Evolutionary conservation across 2,888 invertebrate genomes (phyloP).

Genomic region (Thecophora atra): DNA sequence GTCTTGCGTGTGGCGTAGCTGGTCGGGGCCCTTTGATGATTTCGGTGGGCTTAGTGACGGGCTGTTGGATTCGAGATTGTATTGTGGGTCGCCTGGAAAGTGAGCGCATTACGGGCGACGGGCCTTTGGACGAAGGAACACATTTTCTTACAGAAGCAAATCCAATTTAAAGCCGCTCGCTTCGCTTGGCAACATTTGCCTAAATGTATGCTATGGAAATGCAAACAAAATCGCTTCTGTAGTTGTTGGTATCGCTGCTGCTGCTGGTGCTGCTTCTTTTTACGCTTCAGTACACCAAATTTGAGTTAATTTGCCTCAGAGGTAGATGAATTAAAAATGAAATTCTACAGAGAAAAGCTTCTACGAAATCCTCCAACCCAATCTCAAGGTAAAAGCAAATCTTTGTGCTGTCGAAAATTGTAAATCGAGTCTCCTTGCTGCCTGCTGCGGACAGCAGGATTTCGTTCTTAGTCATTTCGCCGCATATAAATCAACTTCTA

Average conservation of each 20-base stretch:
- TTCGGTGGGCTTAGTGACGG: not conserved
- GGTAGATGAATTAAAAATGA: not conserved
- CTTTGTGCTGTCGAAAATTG: no score
- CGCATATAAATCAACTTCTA: no score
- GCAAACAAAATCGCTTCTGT: constrained; percentile 10
- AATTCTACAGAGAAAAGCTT: not conserved
- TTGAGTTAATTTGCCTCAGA: constrained; percentile 1
- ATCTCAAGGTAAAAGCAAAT: not conserved
- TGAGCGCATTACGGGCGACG: not conserved
- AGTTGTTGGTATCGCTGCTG: not conserved
- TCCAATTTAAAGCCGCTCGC: constrained; percentile 16
- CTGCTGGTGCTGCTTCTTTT: not conserved
- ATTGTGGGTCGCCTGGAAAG: no score
- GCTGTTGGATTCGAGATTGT: not conserved
- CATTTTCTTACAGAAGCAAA: constrained; percentile 8
- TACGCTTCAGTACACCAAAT: not conserved
- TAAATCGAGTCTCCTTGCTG: no score
- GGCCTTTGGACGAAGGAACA: not conserved
- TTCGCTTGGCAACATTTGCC: constrained; percentile 19
- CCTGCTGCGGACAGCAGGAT: no score
- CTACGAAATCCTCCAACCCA: not conserved
- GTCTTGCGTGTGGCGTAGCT: not conserved
- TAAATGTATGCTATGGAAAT: constrained; percentile 23
- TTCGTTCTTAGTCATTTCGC: no score
- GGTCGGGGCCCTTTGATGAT: not conserved